These are phyloP conservation scores for Limnephilus marmoratus DNA, from an alignment of 2,888 invertebrate genomes.

Conservation along the genomic window DNA sequence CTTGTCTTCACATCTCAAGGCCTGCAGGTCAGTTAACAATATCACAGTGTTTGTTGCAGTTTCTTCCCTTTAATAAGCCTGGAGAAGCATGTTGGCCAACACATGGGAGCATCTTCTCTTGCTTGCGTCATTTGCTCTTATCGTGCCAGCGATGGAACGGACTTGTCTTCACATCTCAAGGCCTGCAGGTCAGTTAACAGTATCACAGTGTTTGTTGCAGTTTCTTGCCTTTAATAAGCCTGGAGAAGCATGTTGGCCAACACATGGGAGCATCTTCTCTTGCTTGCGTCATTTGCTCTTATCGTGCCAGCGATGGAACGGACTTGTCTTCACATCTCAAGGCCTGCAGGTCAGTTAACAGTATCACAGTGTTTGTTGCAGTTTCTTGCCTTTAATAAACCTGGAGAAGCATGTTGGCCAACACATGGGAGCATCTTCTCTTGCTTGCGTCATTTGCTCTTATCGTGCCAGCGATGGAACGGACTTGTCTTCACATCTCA, in stretches of 20 bases:
- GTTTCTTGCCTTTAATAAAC: no score
- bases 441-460: neutral
- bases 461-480: neutral
- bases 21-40: no score
- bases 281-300: slow-evolving; percentile 7
- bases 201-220: no score
- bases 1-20: no score
- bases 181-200: neutral
- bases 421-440: slow-evolving; percentile 37
- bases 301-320: neutral
- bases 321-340: neutral
- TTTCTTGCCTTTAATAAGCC: slow-evolving; percentile 25
- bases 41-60: slow-evolving; percentile 55
- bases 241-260: slow-evolving; percentile 59
- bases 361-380: no score
- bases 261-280: slow-evolving; percentile 38
- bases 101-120: slow-evolving; percentile 26
- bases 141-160: neutral
- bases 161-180: neutral
- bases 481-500: neutral
- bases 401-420: neutral
- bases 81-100: slow-evolving; percentile 59
- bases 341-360: neutral
- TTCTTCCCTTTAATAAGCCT: slow-evolving; percentile 54
- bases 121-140: slow-evolving; percentile 3